phyloP scores from a whole-genome alignment of 2,888 invertebrate genomes.

The Acheta domesticus region DNA sequence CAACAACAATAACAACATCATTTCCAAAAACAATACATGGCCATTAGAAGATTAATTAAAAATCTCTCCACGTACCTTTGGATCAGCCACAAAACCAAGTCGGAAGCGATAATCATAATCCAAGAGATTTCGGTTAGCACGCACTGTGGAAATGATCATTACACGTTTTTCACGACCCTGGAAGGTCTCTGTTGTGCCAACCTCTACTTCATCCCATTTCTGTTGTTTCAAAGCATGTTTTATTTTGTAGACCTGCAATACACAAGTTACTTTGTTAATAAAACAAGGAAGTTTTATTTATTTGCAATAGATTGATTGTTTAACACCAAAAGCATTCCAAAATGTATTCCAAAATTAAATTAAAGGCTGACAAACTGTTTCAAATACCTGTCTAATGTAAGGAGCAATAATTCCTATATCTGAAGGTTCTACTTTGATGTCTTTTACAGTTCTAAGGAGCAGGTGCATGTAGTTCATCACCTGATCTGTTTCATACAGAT shows the following conservation, averaged over 20 bases:
- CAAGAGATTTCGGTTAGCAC: slow-evolving; percentile 58
- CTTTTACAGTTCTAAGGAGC: slow-evolving; percentile 43
- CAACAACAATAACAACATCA: no score
- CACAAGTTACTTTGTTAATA: neutral
- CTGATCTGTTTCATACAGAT: slow-evolving; percentile 32
- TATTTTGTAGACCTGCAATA: slow-evolving; percentile 50
- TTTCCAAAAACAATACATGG: neutral
- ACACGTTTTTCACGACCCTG: slow-evolving; percentile 82
- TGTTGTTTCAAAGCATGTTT: slow-evolving; percentile 45
- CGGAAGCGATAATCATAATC: slow-evolving; percentile 54
- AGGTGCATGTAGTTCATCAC: slow-evolving; percentile 31
- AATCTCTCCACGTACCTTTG: slow-evolving; percentile 47
- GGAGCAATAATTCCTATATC: slow-evolving; percentile 37
- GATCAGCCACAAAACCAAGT: slow-evolving; percentile 57
- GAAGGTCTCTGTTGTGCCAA: slow-evolving; percentile 83
- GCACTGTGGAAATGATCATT: slow-evolving; percentile 77
- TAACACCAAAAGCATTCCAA: no score
- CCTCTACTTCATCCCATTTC: slow-evolving; percentile 54
- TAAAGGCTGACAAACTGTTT: neutral
- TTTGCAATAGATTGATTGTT: no score
- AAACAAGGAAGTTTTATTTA: no score
- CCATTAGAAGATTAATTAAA: neutral
- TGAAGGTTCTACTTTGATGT: slow-evolving; percentile 37
- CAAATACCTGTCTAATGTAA: slow-evolving; percentile 46
- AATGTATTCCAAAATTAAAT: no score